Evolutionary conservation across 1,140 invertebrate species (phyloP), one percentile per base, ranked within the genome.

Genomic region (Aphis craccivora): DNA sequence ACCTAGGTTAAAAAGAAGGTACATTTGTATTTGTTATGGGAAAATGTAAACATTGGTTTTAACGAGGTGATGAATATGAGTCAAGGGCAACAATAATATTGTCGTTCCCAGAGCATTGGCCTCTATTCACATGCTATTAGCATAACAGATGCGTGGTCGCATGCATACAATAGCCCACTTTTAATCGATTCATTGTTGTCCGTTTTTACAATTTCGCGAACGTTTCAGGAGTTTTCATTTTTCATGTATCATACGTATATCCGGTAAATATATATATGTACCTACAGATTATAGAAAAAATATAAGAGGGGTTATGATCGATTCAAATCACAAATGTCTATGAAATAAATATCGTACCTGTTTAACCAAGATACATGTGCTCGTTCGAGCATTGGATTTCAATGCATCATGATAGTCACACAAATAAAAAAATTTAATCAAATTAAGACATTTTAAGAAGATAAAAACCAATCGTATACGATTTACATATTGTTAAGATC

Each of bases 121-220:
- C 90, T 92, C 30, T 83, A 92, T 92, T 92, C 90, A 35, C 76
- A 81, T 37, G 45, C 30, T 83, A 92, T 81, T 92, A 92, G 45
- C 45, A 92, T 92, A 92, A 35, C 35, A 37, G 35, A 92, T 83
- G 45, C 30, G 43, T 48, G 55, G 14, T 35, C 30, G n/a, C 18
- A 18, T 76, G n/a, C 25, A 22, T 81, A 83, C 51, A 37, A 92
- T 92, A 83, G 90, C 40, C 55, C 60, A 48, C 35, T 91, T 91
- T n/a, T 76, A 92, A 83, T 92, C 90, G 67, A 83, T 48, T 83
- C 37, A 40, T 37, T 83, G 60, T 92, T 92, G 90, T 83, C n/a
- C n/a, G 90, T 53, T 25, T 45, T 92, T 7, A 48, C 67, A 22
- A 92, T 83, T 92, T 83, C 90, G 81, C 45, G n/a, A 43, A n/a